Evolutionary conservation across 2,113 vertebrate genomes (phyloP).

Genomic region (Larimichthys crocea): DNA sequence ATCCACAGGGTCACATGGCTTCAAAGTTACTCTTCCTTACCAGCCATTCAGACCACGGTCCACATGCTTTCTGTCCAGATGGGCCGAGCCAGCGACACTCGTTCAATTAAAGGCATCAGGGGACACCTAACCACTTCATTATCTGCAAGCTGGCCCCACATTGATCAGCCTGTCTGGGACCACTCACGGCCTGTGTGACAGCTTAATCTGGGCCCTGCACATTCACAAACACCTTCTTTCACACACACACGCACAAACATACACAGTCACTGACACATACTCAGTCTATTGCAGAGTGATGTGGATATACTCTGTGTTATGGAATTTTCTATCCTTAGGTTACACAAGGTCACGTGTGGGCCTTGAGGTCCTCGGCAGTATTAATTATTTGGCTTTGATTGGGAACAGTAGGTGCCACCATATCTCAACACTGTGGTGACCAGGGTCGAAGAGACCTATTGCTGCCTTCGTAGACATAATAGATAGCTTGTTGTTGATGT

Average conservation of each 20-base stretch:
- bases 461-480: no score
- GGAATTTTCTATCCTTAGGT: no score
- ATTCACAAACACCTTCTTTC: constrained; percentile 20
- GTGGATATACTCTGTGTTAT: background rate
- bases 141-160: constrained; percentile 70
- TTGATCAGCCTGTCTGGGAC: constrained; percentile 72
- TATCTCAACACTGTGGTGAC: no score
- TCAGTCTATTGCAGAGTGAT: constrained; percentile 20
- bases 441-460: no score
- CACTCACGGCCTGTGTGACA: constrained; percentile 57
- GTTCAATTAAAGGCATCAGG: constrained; percentile 74
- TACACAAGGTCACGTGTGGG: no score
- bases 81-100: constrained; percentile 60
- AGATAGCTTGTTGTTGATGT: no score
- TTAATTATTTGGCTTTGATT: no score
- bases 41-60: constrained; percentile 27
- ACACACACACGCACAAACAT: background rate
- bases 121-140: constrained; percentile 72
- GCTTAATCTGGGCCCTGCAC: constrained; percentile 60
- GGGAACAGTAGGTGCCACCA: no score
- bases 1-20: background rate
- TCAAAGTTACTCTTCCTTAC: constrained; percentile 27
- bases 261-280: background rate
- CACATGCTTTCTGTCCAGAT: constrained; percentile 60
- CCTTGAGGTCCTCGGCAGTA: no score